phyloP scores from a whole-genome alignment of 1,140 invertebrate genomes.

The Portunus trituberculatus region DNA sequence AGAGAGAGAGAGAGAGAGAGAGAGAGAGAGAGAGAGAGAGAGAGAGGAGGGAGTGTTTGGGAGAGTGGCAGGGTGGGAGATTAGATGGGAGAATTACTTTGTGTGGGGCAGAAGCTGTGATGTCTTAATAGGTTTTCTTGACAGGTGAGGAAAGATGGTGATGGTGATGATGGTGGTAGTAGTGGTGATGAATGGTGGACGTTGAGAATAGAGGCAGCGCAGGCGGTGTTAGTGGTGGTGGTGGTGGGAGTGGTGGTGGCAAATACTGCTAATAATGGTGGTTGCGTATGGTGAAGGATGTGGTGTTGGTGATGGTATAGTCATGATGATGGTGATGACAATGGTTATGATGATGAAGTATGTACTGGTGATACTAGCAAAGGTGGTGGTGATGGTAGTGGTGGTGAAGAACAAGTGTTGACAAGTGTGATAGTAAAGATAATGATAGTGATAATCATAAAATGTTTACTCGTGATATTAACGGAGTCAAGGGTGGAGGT shows the following conservation, averaged over 20 bases:
- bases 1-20: too few relatives aligned
- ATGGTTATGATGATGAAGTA: not conserved
- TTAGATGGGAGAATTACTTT: not conserved
- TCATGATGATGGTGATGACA: not conserved
- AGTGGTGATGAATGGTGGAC: not conserved
- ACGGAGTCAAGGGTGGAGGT: not conserved
- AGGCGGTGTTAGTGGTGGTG: not conserved
- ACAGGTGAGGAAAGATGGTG: not conserved
- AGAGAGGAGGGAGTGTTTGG: not conserved
- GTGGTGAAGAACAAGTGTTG: not conserved
- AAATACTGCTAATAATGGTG: not conserved
- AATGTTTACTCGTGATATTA: not conserved
- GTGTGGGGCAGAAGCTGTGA: not conserved
- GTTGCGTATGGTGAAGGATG: not conserved
- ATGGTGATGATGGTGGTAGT: not conserved
- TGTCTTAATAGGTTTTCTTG: not conserved
- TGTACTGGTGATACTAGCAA: not conserved
- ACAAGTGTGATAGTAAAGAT: not conserved
- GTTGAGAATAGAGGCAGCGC: not conserved
- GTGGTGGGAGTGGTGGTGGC: not conserved
- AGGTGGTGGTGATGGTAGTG: not conserved
- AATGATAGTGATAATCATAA: constrained; percentile 10
- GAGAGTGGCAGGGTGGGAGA: not conserved
- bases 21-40: too few relatives aligned
- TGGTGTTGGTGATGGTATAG: not conserved